Percentiles rank a stretch among this genome's conserved stretches.
Evolutionary conservation across 2,888 invertebrate genomes (phyloP).

Genomic region (Drosophila colorata): DNA sequence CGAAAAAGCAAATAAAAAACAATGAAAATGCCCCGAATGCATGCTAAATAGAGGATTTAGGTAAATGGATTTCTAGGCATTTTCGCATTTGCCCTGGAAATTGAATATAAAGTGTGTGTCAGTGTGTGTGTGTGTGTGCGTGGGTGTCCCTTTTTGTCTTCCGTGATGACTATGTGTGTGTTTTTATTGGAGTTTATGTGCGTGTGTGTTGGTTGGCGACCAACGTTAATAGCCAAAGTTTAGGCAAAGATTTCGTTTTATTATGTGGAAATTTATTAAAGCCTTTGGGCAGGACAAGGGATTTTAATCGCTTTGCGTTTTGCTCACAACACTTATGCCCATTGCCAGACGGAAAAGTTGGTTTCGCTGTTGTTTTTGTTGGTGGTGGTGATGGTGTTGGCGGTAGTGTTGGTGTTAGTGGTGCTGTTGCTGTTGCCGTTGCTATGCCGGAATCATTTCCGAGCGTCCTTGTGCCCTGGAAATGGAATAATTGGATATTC

Average conservation of each 20-base stretch:
- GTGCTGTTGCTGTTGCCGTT: conserved; percentile 8
- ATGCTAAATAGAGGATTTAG: conserved; percentile 83
- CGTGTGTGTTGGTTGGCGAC: conserved; percentile 31
- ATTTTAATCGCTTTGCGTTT: conserved; percentile 67
- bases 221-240: conserved; percentile 73
- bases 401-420: not conserved
- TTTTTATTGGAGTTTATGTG: conserved; percentile 19
- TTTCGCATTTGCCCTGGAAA: conserved; percentile 76
- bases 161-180: conserved; percentile 30
- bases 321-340: conserved; percentile 15
- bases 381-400: not conserved
- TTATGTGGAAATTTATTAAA: conserved; percentile 79
- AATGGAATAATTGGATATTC: conserved; percentile 74
- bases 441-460: conserved; percentile 41
- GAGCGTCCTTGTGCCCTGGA: conserved; percentile 43
- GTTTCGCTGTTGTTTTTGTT: conserved; percentile 4
- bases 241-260: conserved; percentile 78
- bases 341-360: conserved; percentile 1
- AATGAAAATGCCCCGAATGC: conserved; percentile 80
- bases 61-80: conserved; percentile 82
- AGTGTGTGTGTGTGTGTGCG: conserved; percentile 17
- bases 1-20: conserved; percentile 66
- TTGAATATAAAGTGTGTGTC: conserved; percentile 71
- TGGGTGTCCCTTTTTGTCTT: conserved; percentile 39
- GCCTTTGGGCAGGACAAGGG: conserved; percentile 64